phyloP scores from a whole-genome alignment of 2,797 vertebrate species.

The Enteromius argenteus region DNA sequence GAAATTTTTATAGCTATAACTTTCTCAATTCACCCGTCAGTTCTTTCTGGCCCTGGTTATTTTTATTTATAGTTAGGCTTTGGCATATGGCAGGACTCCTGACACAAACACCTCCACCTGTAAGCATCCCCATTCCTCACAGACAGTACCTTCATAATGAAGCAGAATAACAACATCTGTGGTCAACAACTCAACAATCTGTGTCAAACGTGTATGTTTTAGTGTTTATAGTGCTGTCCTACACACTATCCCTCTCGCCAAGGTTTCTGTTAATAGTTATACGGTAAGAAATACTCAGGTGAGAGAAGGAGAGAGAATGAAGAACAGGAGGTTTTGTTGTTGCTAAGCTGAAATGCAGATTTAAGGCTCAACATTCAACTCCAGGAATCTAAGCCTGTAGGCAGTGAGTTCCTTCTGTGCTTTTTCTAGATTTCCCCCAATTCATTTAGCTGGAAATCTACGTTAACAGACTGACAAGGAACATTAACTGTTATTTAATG shows the following conservation, averaged over 20 bases:
- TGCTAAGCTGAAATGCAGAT: not conserved
- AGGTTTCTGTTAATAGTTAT: constrained; percentile 3
- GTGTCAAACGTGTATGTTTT: constrained; percentile 44
- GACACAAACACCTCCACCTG: not conserved
- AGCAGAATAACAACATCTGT: not conserved
- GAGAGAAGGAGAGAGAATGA: not conserved
- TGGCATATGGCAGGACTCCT: not conserved
- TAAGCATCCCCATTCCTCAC: not conserved
- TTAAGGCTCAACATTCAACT: not conserved
- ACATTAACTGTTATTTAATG: not conserved
- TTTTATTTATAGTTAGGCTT: not conserved
- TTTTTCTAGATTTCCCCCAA: not conserved
- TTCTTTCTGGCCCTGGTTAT: constrained; percentile 4
- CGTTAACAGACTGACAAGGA: not conserved
- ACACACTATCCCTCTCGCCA: not conserved
- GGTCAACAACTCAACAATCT: not conserved
- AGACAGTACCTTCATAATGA: constrained; percentile 1
- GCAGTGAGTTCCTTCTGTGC: not conserved
- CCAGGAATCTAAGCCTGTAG: constrained; percentile 3
- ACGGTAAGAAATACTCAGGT: not conserved
- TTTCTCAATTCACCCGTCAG: not conserved
- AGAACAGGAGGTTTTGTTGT: not conserved
- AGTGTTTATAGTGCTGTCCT: constrained; percentile 9
- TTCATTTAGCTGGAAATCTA: too few species aligned
- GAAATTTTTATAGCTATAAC: constrained; percentile 12